Base-by-base conservation (phyloP, 2,888 invertebrate species). In the Andrena haemorrhoa region DNA sequence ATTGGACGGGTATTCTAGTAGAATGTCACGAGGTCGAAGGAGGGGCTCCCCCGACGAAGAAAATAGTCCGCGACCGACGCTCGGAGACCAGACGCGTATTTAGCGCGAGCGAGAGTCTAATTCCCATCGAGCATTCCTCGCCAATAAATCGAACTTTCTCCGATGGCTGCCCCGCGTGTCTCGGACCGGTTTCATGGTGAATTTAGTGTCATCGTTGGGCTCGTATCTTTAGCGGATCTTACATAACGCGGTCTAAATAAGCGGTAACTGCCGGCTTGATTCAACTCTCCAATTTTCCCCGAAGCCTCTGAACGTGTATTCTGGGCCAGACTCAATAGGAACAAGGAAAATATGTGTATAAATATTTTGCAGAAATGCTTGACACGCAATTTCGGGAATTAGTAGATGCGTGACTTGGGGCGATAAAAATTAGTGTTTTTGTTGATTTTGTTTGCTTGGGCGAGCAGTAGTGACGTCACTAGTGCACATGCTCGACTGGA, bases 1-100 rank as follows among this genome's bases (percentile, higher is more conserved):
- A 80, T 79, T 80, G 75, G 61, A 58, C 47, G 65, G 82, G 79
- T 87, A 83, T 88, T 83, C 78, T 85, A 66, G 83, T 88, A 82
- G 77, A 86, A 83, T 88, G 85, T 79, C 84, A 85, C 83, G 82
- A 79, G 83, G 81, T 81, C 75, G 70, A 41, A 41, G 41, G 60
- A 51, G 49, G 56, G 68, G 35, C 12, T 12, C 29, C 53, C n/a
- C 10, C 31, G 35, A 33, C 26, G 33, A 20, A 23, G 64, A 65
- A 82, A 77, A 77, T 77, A 83, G 51, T 49, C 31, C 10, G 16
- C 61, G 29, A 64, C 20, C 41, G 26, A 63, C 31, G 12, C n/a
- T 61, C 61, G n/a, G 33, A 26, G 56, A 69, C 26, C n/a, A 33
- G 33, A 61, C 61, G 61, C 33, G 5, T 8, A 20, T 61, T n/a